Conservation (phyloP, 2,888 invertebrate species). For the Phoenoteleia sp. region DNA sequence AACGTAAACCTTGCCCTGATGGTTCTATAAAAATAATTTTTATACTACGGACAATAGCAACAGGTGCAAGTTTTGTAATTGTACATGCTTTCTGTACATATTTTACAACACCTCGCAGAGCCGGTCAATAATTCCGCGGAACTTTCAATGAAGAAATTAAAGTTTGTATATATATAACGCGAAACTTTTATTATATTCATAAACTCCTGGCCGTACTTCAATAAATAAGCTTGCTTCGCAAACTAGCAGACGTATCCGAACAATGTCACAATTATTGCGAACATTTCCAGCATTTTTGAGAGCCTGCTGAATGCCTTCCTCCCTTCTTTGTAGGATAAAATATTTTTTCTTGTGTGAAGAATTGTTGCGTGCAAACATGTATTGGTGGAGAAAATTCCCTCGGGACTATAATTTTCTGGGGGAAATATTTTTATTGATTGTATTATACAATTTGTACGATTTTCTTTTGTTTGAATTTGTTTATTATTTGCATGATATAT, state of each 20-base stretch:
- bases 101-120: background rate
- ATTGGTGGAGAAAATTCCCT: too few species aligned
- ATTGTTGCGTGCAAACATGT: too few species aligned
- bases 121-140: background rate
- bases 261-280: constrained; percentile 17
- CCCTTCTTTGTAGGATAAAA: constrained; percentile 42
- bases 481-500: too few species aligned
- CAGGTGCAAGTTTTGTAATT: constrained; percentile 23
- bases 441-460: too few species aligned
- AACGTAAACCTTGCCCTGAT: background rate
- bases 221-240: background rate
- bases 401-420: too few species aligned
- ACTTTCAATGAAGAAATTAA: constrained; percentile 15
- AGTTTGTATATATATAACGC: background rate
- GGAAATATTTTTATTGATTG: too few species aligned
- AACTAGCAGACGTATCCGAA: constrained; percentile 2
- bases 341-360: too few species aligned
- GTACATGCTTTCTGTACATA: background rate
- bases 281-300: constrained; percentile 29
- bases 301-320: constrained; percentile 17
- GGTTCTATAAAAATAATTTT: constrained; percentile 13
- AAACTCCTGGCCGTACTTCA: background rate
- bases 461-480: too few species aligned
- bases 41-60: constrained; percentile 5
- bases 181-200: background rate